A percentile compares a stretch with the other conserved stretches of the same genome.
These are phyloP conservation scores for Hetaerina titia DNA, from an alignment of 2,888 invertebrate genomes.

Conservation along the genomic window DNA sequence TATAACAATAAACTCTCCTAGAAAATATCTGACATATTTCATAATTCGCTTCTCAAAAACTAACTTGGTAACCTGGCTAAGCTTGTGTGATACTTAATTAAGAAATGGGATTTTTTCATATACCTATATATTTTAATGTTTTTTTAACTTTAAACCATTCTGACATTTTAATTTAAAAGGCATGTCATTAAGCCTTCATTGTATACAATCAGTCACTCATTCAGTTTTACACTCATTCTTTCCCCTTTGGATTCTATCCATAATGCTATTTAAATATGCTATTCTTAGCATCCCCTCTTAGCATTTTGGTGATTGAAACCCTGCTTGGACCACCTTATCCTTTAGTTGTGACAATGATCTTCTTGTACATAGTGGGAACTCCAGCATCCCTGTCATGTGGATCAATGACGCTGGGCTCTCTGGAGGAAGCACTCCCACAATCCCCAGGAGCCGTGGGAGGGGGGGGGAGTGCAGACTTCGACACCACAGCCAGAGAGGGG, in stretches of 20 bases:
- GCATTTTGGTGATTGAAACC: background rate
- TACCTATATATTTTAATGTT: background rate
- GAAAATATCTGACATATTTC: background rate
- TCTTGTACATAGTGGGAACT: constrained; percentile 72
- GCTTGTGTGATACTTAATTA: background rate
- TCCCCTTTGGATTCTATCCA: background rate
- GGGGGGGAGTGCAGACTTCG: constrained; percentile 70
- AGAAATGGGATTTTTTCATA: background rate
- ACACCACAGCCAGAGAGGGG: constrained; percentile 66
- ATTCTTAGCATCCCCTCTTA: background rate
- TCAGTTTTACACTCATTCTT: background rate
- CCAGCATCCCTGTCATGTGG: constrained; percentile 76
- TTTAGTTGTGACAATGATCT: constrained; percentile 32
- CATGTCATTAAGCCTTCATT: background rate
- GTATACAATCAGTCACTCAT: background rate
- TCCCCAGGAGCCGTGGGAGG: constrained; percentile 68
- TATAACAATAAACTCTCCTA: background rate
- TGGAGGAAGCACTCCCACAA: constrained; percentile 69
- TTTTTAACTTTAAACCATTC: background rate
- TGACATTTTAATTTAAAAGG: background rate
- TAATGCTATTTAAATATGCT: background rate
- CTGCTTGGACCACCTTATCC: background rate
- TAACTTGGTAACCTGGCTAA: background rate
- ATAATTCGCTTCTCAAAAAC: background rate
- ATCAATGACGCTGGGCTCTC: constrained; percentile 81